These are phyloP conservation scores for Podabrus alpinus DNA, from an alignment of 2,888 invertebrate species.

Conservation along the genomic window DNA sequence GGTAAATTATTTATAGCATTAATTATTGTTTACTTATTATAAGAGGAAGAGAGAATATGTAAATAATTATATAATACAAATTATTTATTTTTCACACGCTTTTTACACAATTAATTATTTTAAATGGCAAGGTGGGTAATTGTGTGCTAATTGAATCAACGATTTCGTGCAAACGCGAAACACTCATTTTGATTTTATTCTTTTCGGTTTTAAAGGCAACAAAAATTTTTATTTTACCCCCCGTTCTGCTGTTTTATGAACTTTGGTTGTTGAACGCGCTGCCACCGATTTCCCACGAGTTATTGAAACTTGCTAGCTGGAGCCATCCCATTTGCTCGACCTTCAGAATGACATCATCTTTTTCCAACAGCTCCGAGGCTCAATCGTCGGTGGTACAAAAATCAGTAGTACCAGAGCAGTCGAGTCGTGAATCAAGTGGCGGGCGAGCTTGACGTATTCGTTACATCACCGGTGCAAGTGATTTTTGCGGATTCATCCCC, in stretches of 20 bases:
- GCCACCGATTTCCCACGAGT: background rate
- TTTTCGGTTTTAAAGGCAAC: background rate
- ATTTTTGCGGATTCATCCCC: background rate
- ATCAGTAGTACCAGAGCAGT: background rate
- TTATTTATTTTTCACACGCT: background rate
- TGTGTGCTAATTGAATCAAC: background rate
- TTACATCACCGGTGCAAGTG: background rate
- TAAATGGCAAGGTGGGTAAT: background rate
- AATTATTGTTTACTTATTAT: background rate
- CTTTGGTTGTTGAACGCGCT: constrained; percentile 3
- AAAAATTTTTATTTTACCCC: background rate
- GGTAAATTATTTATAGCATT: background rate
- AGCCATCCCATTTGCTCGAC: background rate
- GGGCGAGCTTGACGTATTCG: background rate
- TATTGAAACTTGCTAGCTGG: background rate
- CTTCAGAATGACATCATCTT: constrained; percentile 3
- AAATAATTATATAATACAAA: background rate
- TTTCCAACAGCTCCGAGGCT: background rate
- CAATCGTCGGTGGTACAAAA: background rate
- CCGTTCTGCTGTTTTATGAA: background rate
- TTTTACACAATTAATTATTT: background rate
- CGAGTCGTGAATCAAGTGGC: background rate
- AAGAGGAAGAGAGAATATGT: background rate
- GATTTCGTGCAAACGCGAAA: background rate
- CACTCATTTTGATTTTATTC: background rate